phyloP scores from a whole-genome alignment of 2,888 invertebrate genomes.

The Leptopilina syphax region DNA sequence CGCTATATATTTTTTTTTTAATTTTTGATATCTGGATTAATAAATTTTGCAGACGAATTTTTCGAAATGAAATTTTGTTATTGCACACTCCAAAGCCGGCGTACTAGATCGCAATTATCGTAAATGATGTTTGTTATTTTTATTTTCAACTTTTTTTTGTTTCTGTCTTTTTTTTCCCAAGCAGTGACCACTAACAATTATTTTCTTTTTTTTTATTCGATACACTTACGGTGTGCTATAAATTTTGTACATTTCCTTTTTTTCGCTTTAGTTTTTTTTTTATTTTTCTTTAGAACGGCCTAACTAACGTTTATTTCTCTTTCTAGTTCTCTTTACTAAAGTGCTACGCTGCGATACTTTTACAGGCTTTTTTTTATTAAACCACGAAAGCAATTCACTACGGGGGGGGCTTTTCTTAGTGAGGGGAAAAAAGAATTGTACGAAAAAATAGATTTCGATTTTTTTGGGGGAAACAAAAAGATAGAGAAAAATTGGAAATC shows the following conservation, averaged over 20 bases:
- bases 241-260: constrained; percentile 64
- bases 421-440: constrained; percentile 30
- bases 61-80: constrained; percentile 36
- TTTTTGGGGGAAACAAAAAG: neutral
- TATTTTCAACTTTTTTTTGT: too few relatives aligned
- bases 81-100: constrained; percentile 67
- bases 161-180: constrained; percentile 60
- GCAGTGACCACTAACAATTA: constrained; percentile 66
- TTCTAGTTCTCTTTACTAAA: constrained; percentile 42
- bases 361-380: constrained; percentile 18
- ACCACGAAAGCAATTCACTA: constrained; percentile 26
- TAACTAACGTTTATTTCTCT: constrained; percentile 54
- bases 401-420: neutral
- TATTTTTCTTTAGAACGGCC: constrained; percentile 49
- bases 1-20: neutral
- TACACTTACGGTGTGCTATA: constrained; percentile 56
- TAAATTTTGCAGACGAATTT: constrained; percentile 10
- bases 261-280: constrained; percentile 46
- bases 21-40: too few relatives aligned
- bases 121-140: constrained; percentile 55
- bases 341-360: constrained; percentile 22
- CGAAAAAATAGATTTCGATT: neutral
- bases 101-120: constrained; percentile 74
- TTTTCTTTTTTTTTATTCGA: constrained; percentile 55
- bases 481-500: neutral